A percentile compares a stretch with the other conserved stretches of the same genome.
Evolutionary conservation across 2,888 invertebrate species (phyloP).

Genomic region (Noctua janthe): DNA sequence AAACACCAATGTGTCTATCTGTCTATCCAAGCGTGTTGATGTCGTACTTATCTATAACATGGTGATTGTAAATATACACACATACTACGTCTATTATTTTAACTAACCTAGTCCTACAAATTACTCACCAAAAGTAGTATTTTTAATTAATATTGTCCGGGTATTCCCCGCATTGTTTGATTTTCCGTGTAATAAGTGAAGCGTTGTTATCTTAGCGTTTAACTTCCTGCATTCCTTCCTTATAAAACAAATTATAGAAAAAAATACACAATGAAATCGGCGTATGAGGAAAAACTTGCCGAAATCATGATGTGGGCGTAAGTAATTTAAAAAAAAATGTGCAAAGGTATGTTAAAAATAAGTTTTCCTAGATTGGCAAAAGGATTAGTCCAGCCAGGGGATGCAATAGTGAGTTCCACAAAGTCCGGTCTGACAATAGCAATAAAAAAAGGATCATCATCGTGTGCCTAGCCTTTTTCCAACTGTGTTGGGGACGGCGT

Average conservation of each 20-base stretch:
- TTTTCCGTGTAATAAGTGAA: slow-evolving; percentile 39
- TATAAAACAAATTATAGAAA: slow-evolving; percentile 26
- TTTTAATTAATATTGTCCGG: slow-evolving; percentile 28
- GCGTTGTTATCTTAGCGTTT: slow-evolving; percentile 25
- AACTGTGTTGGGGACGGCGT: background rate
- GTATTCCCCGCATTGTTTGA: slow-evolving; percentile 42
- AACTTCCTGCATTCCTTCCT: slow-evolving; percentile 19
- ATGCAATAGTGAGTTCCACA: background rate
- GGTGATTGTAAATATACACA: background rate
- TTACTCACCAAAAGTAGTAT: slow-evolving; percentile 21
- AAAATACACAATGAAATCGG: background rate
- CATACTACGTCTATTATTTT: background rate
- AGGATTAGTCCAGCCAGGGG: background rate
- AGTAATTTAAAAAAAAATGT: background rate
- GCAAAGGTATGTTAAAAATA: background rate
- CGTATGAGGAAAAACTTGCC: slow-evolving; percentile 28
- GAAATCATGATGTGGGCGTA: background rate
- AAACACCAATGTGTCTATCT: background rate
- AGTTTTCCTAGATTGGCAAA: background rate
- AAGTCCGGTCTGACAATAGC: background rate
- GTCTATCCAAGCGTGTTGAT: background rate
- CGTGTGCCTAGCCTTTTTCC: background rate
- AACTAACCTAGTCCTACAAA: background rate
- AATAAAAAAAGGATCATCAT: background rate
- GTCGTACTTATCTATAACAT: background rate